Conservation (phyloP, 2,888 invertebrate species). For the Agriopis aurantiaria region DNA sequence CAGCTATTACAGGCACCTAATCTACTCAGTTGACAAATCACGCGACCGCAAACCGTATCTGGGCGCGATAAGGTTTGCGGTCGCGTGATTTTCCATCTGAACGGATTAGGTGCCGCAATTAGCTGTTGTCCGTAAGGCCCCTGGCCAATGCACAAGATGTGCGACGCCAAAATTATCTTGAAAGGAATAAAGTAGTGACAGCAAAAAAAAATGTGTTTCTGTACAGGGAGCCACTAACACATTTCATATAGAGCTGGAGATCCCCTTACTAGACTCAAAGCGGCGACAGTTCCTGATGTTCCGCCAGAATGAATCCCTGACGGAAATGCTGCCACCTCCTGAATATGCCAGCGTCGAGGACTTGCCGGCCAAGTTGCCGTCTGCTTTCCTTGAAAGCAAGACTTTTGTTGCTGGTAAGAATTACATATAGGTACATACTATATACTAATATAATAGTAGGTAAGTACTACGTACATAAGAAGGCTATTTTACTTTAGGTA, state of each 20-base stretch:
- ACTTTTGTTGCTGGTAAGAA: constrained; percentile 52
- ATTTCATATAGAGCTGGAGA: constrained; percentile 83
- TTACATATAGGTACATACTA: neutral
- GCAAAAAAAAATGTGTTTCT: neutral
- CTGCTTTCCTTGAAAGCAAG: constrained; percentile 52
- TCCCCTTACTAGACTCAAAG: constrained; percentile 83
- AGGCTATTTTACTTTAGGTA: too few relatives aligned
- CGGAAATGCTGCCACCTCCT: constrained; percentile 67
- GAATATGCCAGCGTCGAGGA: constrained; percentile 61
- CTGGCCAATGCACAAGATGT: too few relatives aligned
- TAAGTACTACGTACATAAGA: too few relatives aligned
- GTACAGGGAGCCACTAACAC: constrained; percentile 69
- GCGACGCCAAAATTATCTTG: too few relatives aligned
- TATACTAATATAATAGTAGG: neutral
- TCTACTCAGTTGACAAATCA: too few relatives aligned
- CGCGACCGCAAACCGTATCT: too few relatives aligned
- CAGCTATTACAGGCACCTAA: too few relatives aligned
- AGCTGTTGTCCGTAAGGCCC: too few relatives aligned
- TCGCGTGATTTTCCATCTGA: too few relatives aligned
- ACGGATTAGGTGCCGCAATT: too few relatives aligned
- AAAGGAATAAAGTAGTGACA: too few relatives aligned
- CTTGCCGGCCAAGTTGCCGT: constrained; percentile 47
- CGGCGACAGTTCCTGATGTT: constrained; percentile 74
- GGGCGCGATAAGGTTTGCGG: too few relatives aligned
- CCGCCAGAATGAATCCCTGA: constrained; percentile 66